These are phyloP conservation scores for Drosophila subquinaria DNA, from an alignment of 2,888 invertebrate genomes.

Conservation along the genomic window DNA sequence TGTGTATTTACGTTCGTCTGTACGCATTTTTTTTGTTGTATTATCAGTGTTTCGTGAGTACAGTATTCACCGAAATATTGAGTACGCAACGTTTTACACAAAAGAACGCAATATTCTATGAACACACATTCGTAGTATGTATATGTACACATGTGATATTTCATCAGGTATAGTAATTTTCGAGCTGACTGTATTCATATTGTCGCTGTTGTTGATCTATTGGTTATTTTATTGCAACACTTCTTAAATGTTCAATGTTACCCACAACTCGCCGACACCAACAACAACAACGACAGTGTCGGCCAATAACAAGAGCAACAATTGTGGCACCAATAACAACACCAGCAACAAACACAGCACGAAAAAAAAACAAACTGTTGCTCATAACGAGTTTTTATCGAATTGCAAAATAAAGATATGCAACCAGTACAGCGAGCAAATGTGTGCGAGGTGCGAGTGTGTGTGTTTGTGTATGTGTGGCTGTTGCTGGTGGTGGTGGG, in stretches of 20 bases:
- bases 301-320: slow-evolving; percentile 79
- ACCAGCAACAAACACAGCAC: slow-evolving; percentile 27
- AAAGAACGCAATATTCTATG: slow-evolving; percentile 53
- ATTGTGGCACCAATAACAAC: slow-evolving; percentile 79
- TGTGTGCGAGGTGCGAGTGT: slow-evolving; percentile 45
- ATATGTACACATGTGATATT: slow-evolving; percentile 19
- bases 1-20: slow-evolving; percentile 23
- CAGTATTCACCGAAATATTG: slow-evolving; percentile 60
- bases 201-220: slow-evolving; percentile 72
- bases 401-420: slow-evolving; percentile 79
- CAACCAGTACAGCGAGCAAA: slow-evolving; percentile 64
- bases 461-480: slow-evolving; percentile 20
- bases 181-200: slow-evolving; percentile 30
- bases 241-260: slow-evolving; percentile 81
- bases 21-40: slow-evolving; percentile 43
- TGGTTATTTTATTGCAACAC: slow-evolving; percentile 75
- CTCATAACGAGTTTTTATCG: slow-evolving; percentile 79
- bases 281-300: slow-evolving; percentile 48
- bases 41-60: slow-evolving; percentile 44
- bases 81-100: slow-evolving; percentile 16
- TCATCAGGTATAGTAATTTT: slow-evolving; percentile 49
- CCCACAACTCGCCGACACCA: slow-evolving; percentile 62
- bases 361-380: slow-evolving; percentile 55
- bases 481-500: slow-evolving; percentile 18
- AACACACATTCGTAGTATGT: neutral